A percentile compares a stretch with the other conserved stretches of the same genome.
phyloP scores from a whole-genome alignment of 2,888 invertebrate species.

The Oxystoma pomonae region DNA sequence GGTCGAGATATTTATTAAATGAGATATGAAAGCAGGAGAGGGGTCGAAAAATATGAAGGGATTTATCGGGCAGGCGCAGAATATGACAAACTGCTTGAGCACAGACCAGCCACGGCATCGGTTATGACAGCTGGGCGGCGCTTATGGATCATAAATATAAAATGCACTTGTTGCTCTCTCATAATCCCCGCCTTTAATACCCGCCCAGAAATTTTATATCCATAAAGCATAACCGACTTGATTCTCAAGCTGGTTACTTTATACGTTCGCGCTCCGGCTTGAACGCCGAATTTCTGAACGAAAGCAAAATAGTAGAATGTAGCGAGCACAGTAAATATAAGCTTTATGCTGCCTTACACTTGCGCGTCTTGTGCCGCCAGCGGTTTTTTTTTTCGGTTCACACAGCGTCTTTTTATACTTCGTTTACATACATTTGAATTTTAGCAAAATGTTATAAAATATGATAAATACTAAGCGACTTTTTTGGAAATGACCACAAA shows the following conservation, averaged over 20 bases:
- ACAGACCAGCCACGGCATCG: slow-evolving; percentile 60
- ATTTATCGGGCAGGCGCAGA: slow-evolving; percentile 45
- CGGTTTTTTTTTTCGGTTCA: too few species aligned
- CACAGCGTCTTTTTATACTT: too few species aligned
- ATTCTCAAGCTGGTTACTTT: not conserved
- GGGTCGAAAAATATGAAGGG: slow-evolving; percentile 33
- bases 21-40: slow-evolving; percentile 46
- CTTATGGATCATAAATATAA: slow-evolving; percentile 66
- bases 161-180: slow-evolving; percentile 60
- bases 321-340: too few species aligned
- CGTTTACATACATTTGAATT: too few species aligned
- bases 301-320: too few species aligned
- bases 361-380: too few species aligned
- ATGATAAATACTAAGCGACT: too few species aligned
- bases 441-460: too few species aligned
- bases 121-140: slow-evolving; percentile 69
- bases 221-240: slow-evolving; percentile 37
- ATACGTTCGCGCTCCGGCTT: not conserved
- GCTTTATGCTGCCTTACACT: too few species aligned
- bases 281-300: not conserved
- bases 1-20: slow-evolving; percentile 52
- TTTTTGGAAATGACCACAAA: too few species aligned
- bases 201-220: slow-evolving; percentile 46
- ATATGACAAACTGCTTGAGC: slow-evolving; percentile 44
- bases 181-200: slow-evolving; percentile 57